phyloP scores from a whole-genome alignment of 2,113 vertebrate genomes.

The Sapajus apella region DNA sequence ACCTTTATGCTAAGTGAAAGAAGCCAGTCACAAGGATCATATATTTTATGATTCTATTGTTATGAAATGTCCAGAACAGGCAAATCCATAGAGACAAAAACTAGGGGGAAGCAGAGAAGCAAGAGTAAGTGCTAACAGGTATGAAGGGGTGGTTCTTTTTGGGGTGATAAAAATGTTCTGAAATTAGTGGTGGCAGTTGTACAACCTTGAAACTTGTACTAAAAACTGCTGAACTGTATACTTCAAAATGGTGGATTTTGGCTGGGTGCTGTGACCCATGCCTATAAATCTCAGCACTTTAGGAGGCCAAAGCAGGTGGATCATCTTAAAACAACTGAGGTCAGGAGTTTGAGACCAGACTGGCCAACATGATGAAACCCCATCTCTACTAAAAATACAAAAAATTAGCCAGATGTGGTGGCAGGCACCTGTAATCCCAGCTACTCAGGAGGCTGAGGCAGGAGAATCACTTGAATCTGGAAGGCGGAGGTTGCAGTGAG shows the following conservation, averaged over 20 bases:
- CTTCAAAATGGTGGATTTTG: not conserved
- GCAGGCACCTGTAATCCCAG: too few species aligned
- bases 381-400: not conserved
- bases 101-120: not conserved
- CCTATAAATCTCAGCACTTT: not conserved
- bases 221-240: not conserved
- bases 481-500: too few species aligned
- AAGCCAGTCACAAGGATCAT: not conserved
- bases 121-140: not conserved
- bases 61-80: too few species aligned
- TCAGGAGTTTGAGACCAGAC: not conserved
- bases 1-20: not conserved
- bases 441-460: too few species aligned
- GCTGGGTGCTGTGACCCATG: accelerated
- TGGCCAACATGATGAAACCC: not conserved
- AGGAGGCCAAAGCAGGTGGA: not conserved
- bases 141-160: not conserved
- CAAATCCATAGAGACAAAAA: too few species aligned
- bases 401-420: too few species aligned
- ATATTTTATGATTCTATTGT: not conserved
- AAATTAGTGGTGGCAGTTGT: not conserved
- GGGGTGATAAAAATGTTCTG: not conserved
- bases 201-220: not conserved
- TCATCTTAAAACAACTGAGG: not conserved
- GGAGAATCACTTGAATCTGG: too few species aligned